Conservation (phyloP, 2,113 vertebrate species). For the Arothron firmamentum region DNA sequence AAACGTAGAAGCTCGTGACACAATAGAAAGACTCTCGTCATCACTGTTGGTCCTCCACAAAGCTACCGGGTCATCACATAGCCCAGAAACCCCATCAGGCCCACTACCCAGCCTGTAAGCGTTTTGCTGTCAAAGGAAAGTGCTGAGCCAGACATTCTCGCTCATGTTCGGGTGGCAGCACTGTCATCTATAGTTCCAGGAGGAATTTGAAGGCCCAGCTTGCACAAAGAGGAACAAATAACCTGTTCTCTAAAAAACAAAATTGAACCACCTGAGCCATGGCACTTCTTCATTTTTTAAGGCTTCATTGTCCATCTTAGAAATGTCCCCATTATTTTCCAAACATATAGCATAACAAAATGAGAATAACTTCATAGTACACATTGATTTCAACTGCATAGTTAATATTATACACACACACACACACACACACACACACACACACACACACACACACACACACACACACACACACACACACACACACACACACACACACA, state of each 20-base stretch:
- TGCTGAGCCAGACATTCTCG: conserved; percentile 72
- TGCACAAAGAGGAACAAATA: conserved; percentile 35
- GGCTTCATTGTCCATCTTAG: too few relatives aligned
- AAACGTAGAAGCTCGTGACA: conserved; percentile 64
- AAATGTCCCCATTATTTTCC: too few relatives aligned
- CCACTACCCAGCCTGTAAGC: conserved; percentile 77
- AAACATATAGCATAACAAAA: too few relatives aligned
- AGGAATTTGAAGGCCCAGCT: conserved; percentile 56
- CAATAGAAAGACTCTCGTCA: conserved; percentile 84
- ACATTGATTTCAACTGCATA: too few relatives aligned
- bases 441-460: too few relatives aligned
- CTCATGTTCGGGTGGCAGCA: background rate
- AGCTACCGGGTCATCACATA: conserved; percentile 75
- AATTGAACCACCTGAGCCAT: background rate
- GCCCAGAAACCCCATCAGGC: conserved; percentile 68
- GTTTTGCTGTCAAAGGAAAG: conserved; percentile 80
- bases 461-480: too few relatives aligned
- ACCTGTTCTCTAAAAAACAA: conserved; percentile 8
- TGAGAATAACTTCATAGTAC: too few relatives aligned
- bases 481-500: too few relatives aligned
- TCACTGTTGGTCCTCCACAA: conserved; percentile 76
- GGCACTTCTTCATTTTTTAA: background rate
- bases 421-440: too few relatives aligned
- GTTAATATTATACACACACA: too few relatives aligned
- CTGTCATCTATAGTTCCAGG: too few relatives aligned